Conservation (phyloP, 1,140 invertebrate species). For the Physella acuta region DNA sequence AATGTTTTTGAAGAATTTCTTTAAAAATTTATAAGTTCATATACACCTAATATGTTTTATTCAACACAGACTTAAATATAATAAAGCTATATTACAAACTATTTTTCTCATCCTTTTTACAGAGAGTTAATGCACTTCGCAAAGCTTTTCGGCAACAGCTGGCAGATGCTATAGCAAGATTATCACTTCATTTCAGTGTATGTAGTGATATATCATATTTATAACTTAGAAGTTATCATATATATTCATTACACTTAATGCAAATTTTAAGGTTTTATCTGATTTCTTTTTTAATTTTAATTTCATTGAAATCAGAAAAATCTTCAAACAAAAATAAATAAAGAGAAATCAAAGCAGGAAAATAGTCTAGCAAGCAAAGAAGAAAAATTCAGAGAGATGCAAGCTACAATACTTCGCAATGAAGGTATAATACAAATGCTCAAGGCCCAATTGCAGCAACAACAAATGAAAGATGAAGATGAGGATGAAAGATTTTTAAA, state of each 20-base stretch:
- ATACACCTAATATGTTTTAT: neutral
- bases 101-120: conserved; percentile 26
- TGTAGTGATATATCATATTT: conserved; percentile 25
- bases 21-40: neutral
- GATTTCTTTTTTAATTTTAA: too few relatives aligned
- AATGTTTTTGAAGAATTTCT: too few relatives aligned
- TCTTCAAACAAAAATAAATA: conserved; percentile 44
- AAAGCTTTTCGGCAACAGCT: conserved; percentile 54
- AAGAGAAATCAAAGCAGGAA: conserved; percentile 44
- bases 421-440: conserved; percentile 52
- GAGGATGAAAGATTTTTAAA: conserved; percentile 24
- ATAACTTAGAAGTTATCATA: too few relatives aligned
- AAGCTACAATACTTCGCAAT: conserved; percentile 47
- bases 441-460: conserved; percentile 45
- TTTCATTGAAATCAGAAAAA: conserved; percentile 45
- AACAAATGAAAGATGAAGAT: conserved; percentile 30
- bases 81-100: neutral
- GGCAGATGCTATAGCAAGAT: conserved; percentile 49
- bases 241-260: too few relatives aligned
- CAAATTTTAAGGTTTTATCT: neutral
- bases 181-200: conserved; percentile 50
- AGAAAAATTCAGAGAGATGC: conserved; percentile 47
- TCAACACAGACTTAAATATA: conserved; percentile 2
- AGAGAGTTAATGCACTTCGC: conserved; percentile 51
- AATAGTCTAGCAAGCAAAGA: conserved; percentile 41